Conservation (phyloP, 1,140 invertebrate species). For the Platyura marginata region DNA sequence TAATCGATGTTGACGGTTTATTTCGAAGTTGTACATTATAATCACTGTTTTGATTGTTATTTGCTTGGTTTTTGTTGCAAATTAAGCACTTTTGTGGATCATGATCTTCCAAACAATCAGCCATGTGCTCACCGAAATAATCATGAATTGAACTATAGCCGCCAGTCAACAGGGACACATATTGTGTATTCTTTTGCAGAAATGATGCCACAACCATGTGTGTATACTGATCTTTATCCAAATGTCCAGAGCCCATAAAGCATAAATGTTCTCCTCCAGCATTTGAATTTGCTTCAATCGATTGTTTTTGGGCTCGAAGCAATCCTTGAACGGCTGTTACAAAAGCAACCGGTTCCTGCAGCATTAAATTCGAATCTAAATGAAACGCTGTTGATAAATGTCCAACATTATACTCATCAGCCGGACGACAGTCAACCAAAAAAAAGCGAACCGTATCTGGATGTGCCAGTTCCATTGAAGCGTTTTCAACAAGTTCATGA, state of each 20-base stretch:
- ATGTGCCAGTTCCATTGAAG: slow-evolving; percentile 37
- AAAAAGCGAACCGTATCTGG: slow-evolving; percentile 69
- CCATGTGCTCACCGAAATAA: slow-evolving; percentile 61
- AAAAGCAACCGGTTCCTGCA: slow-evolving; percentile 89
- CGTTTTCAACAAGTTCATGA: slow-evolving; percentile 64
- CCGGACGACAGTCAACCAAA: slow-evolving; percentile 89
- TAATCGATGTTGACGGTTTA: slow-evolving; percentile 2
- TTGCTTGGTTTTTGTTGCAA: slow-evolving; percentile 33
- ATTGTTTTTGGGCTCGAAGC: slow-evolving; percentile 74
- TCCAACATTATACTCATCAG: slow-evolving; percentile 92
- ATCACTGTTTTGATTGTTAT: slow-evolving; percentile 20
- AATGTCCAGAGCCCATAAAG: slow-evolving; percentile 87
- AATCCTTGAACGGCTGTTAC: slow-evolving; percentile 87
- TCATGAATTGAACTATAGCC: slow-evolving; percentile 84
- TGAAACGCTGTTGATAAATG: slow-evolving; percentile 95
- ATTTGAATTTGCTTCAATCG: slow-evolving; percentile 67
- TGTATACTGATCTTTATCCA: slow-evolving; percentile 91
- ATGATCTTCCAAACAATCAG: slow-evolving; percentile 65
- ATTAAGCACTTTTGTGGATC: slow-evolving; percentile 59
- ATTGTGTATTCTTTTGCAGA: slow-evolving; percentile 81
- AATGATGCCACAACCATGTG: slow-evolving; percentile 98
- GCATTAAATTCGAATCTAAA: slow-evolving; percentile 91
- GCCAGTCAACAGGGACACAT: slow-evolving; percentile 80
- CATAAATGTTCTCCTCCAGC: slow-evolving; percentile 93
- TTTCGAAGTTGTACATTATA: neutral